These are phyloP conservation scores for Drosophila pseudoananassae DNA, from an alignment of 1,140 invertebrate species.

Conservation along the genomic window DNA sequence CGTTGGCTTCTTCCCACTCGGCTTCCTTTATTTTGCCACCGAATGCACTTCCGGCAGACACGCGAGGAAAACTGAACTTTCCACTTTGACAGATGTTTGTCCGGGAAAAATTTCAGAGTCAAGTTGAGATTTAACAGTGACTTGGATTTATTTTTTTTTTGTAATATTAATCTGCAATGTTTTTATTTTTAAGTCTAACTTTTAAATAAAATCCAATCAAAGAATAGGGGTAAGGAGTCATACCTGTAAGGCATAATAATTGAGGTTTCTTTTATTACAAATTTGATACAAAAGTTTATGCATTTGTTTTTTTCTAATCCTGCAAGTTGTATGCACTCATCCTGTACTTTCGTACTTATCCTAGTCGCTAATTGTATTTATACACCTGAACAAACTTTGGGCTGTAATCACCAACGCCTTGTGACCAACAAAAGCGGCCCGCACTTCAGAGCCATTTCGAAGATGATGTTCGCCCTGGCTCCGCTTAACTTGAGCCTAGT, in stretches of 20 bases:
- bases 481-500: conserved; percentile 35
- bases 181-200: neutral
- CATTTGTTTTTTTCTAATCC: neutral
- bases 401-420: conserved; percentile 26
- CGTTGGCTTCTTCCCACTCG: conserved; percentile 6
- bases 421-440: conserved; percentile 37
- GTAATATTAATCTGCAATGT: neutral
- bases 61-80: conserved; percentile 34
- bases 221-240: too few species aligned
- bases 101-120: neutral
- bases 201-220: too few species aligned
- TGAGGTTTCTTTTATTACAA: neutral
- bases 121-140: conserved; percentile 4
- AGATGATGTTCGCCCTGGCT: conserved; percentile 45
- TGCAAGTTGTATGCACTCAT: conserved; percentile 9
- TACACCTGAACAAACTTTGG: conserved; percentile 43
- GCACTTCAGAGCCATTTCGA: conserved; percentile 32
- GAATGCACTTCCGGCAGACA: conserved; percentile 52
- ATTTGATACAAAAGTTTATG: neutral
- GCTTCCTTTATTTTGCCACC: conserved; percentile 9
- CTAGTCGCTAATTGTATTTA: conserved; percentile 42
- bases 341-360: conserved; percentile 1
- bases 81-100: conserved; percentile 49
- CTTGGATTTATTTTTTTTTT: neutral
- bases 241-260: neutral